These are phyloP conservation scores for Proisotoma minuta DNA, from an alignment of 2,888 invertebrate genomes.

Conservation along the genomic window DNA sequence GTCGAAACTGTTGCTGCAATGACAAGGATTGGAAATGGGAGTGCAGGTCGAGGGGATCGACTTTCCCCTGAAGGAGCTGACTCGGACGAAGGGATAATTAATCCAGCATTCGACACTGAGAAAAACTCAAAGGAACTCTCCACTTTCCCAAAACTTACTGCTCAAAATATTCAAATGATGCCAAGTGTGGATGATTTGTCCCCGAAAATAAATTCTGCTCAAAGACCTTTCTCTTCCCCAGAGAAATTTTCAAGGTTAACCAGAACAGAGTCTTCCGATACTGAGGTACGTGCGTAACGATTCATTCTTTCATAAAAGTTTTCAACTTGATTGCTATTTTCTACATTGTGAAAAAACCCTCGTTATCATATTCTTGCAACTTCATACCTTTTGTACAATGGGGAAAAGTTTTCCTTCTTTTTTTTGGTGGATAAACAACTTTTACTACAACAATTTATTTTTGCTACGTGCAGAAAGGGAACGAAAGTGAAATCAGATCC, in stretches of 20 bases:
- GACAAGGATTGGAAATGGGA: slow-evolving; percentile 18
- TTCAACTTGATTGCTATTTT: too few species aligned
- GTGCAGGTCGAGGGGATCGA: too few species aligned
- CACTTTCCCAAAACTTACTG: neutral
- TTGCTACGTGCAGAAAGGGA: too few species aligned
- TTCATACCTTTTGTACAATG: too few species aligned
- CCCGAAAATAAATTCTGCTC: neutral
- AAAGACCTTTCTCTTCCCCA: neutral
- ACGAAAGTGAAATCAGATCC: too few species aligned
- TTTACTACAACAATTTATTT: too few species aligned
- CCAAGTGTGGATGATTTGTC: neutral
- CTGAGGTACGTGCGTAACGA: slow-evolving; percentile 3
- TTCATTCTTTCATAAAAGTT: too few species aligned
- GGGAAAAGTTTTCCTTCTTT: too few species aligned
- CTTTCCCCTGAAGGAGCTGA: slow-evolving; percentile 43
- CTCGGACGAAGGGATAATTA: slow-evolving; percentile 38
- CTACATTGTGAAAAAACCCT: too few species aligned
- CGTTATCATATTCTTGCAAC: too few species aligned
- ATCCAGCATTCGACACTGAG: slow-evolving; percentile 38
- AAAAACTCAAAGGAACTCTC: neutral
- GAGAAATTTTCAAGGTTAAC: neutral
- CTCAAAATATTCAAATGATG: neutral
- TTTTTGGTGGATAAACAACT: too few species aligned
- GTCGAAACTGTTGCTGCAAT: neutral
- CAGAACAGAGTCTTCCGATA: slow-evolving; percentile 10